These are phyloP conservation scores for Emmelina monodactyla DNA, from an alignment of 2,888 invertebrate species.

Conservation along the genomic window DNA sequence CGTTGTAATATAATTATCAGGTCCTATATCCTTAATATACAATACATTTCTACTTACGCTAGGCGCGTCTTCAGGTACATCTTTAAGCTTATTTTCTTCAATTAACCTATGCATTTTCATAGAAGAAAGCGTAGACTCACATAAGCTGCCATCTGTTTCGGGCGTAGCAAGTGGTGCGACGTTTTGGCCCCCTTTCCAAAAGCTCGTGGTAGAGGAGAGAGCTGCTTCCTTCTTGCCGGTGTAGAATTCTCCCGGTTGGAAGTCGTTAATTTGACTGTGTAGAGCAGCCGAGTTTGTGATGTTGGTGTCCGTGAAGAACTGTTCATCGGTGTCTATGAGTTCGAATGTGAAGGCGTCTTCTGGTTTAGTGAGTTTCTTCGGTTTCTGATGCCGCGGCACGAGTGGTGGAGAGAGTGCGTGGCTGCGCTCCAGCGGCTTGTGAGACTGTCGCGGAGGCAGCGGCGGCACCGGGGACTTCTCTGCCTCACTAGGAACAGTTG, in stretches of 20 bases:
- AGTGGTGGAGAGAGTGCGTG: slow-evolving; percentile 73
- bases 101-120: slow-evolving; percentile 55
- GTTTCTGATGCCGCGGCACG: slow-evolving; percentile 73
- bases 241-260: slow-evolving; percentile 60
- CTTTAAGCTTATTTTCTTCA: slow-evolving; percentile 46
- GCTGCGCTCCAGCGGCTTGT: slow-evolving; percentile 81
- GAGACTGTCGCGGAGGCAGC: slow-evolving; percentile 74
- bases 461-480: slow-evolving; percentile 76
- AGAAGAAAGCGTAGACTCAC: slow-evolving; percentile 62
- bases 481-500: slow-evolving; percentile 47
- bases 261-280: slow-evolving; percentile 47
- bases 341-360: slow-evolving; percentile 87
- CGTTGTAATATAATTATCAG: slow-evolving; percentile 78
- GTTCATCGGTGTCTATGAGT: slow-evolving; percentile 83
- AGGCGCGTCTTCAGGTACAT: slow-evolving; percentile 48
- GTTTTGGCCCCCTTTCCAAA: slow-evolving; percentile 49
- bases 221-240: slow-evolving; percentile 39
- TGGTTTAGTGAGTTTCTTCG: slow-evolving; percentile 68
- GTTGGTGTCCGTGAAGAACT: slow-evolving; percentile 58
- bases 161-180: slow-evolving; percentile 69
- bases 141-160: slow-evolving; percentile 67
- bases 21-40: slow-evolving; percentile 72
- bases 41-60: slow-evolving; percentile 62
- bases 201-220: slow-evolving; percentile 42
- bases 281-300: slow-evolving; percentile 49